phyloP scores from a whole-genome alignment of 1,140 invertebrate genomes.

The Drosophila ambigua region DNA sequence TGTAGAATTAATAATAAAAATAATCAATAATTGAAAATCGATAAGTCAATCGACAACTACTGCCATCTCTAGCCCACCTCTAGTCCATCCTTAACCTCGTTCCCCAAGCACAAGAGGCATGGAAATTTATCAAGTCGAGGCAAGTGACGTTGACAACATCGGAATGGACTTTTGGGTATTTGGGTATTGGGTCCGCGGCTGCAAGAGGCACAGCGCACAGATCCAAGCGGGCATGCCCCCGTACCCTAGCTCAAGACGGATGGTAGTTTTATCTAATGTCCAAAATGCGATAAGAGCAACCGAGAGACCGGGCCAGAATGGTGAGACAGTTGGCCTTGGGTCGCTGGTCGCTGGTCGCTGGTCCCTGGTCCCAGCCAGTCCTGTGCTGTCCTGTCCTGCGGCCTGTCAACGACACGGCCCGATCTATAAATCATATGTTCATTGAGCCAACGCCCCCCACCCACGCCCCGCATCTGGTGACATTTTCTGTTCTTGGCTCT shows the following conservation, averaged over 20 bases:
- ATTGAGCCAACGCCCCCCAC: constrained; percentile 39
- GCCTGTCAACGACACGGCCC: constrained; percentile 41
- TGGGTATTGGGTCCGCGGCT: too few species aligned
- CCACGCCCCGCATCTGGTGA: constrained; percentile 46
- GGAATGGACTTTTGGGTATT: constrained; percentile 5
- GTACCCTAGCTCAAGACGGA: constrained; percentile 25
- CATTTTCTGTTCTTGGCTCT: constrained; percentile 42
- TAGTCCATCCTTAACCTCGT: neutral
- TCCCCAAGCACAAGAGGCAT: neutral
- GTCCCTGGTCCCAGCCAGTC: too few species aligned
- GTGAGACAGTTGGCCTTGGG: too few species aligned
- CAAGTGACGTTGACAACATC: constrained; percentile 23
- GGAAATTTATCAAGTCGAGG: constrained; percentile 12
- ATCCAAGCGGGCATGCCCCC: neutral
- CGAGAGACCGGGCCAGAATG: too few species aligned
- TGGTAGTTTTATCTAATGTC: constrained; percentile 45
- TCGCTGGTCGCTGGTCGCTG: too few species aligned
- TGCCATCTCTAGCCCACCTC: too few species aligned
- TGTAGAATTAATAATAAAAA: too few species aligned
- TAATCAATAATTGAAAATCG: neutral
- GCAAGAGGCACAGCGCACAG: neutral
- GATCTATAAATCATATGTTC: constrained; percentile 70
- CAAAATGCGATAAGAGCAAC: constrained; percentile 30
- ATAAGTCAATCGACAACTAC: too few species aligned
- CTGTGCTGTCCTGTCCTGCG: constrained; percentile 15